A percentile compares a stretch with the other conserved stretches of the same genome.
These are phyloP conservation scores for Dryocosmus kuriphilus DNA, from an alignment of 2,888 invertebrate species.

Conservation along the genomic window DNA sequence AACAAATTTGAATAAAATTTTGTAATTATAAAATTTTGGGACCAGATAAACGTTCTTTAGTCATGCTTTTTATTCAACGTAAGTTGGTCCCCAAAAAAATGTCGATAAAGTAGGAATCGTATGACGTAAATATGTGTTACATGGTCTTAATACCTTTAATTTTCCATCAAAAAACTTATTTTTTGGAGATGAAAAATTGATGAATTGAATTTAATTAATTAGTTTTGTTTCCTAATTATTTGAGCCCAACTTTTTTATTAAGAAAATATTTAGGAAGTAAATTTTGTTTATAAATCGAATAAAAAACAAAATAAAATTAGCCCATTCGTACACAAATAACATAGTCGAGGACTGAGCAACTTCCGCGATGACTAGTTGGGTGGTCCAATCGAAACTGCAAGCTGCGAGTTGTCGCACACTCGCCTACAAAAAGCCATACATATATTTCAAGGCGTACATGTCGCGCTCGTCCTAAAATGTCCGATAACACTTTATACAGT, in stretches of 20 bases:
- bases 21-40: too few relatives aligned
- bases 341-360: slow-evolving; percentile 32
- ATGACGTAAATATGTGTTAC: too few relatives aligned
- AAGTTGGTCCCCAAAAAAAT: too few relatives aligned
- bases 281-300: not conserved
- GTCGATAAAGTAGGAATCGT: too few relatives aligned
- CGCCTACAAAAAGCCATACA: slow-evolving; percentile 6
- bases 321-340: slow-evolving; percentile 27
- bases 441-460: slow-evolving; percentile 33
- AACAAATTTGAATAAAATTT: too few relatives aligned
- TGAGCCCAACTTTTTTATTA: not conserved
- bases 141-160: too few relatives aligned
- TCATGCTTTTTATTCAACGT: too few relatives aligned
- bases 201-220: not conserved
- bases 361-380: slow-evolving; percentile 38
- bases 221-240: not conserved
- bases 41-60: too few relatives aligned
- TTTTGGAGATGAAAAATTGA: too few relatives aligned
- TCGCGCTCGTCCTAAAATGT: slow-evolving; percentile 31
- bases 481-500: slow-evolving; percentile 38
- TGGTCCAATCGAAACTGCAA: slow-evolving; percentile 40
- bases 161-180: too few relatives aligned
- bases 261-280: slow-evolving; percentile 4
- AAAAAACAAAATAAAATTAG: not conserved
- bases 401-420: slow-evolving; percentile 36